These are phyloP conservation scores for Stichodactyla helianthus DNA, from an alignment of 64 coral and sea anemone species.

Conservation along the genomic window DNA sequence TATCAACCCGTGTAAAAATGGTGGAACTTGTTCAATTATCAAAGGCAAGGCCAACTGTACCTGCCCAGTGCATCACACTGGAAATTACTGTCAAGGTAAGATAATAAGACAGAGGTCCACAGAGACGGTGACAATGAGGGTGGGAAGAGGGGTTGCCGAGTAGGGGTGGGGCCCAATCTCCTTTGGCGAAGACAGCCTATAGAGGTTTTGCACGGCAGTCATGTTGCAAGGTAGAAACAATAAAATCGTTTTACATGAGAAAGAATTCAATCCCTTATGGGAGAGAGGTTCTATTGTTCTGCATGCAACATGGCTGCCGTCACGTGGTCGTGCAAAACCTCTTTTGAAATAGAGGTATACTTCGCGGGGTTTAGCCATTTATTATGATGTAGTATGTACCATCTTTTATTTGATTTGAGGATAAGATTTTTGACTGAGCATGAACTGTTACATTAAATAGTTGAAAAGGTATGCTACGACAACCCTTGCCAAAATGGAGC, in stretches of 20 bases:
- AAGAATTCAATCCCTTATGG: no score
- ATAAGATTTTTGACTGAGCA: not conserved
- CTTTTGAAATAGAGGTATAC: no score
- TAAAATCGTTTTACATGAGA: no score
- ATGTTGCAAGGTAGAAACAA: no score
- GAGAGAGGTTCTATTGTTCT: no score
- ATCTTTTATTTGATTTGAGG: not conserved
- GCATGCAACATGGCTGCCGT: no score
- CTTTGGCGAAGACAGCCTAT: no score
- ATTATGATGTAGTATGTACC: not conserved
- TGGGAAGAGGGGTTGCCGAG: no score
- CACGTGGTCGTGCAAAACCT: no score
- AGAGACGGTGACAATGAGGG: not conserved
- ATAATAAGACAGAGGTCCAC: not conserved
- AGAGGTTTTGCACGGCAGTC: no score
- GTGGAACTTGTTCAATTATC: slow-evolving; percentile 25
- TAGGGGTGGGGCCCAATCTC: no score
- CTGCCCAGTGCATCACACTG: slow-evolving; percentile 23
- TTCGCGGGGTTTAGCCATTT: no score
- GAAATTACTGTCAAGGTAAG: slow-evolving; percentile 42
- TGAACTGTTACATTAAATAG: slow-evolving; percentile 3
- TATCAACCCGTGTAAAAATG: slow-evolving; percentile 38
- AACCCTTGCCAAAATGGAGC: slow-evolving; percentile 84
- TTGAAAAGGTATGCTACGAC: slow-evolving; percentile 46
- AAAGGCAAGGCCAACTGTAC: slow-evolving; percentile 19